Percentiles rank a stretch among this genome's conserved stretches.
phyloP scores from a whole-genome alignment of 2,113 vertebrate species.

The Actinemys pallida region DNA sequence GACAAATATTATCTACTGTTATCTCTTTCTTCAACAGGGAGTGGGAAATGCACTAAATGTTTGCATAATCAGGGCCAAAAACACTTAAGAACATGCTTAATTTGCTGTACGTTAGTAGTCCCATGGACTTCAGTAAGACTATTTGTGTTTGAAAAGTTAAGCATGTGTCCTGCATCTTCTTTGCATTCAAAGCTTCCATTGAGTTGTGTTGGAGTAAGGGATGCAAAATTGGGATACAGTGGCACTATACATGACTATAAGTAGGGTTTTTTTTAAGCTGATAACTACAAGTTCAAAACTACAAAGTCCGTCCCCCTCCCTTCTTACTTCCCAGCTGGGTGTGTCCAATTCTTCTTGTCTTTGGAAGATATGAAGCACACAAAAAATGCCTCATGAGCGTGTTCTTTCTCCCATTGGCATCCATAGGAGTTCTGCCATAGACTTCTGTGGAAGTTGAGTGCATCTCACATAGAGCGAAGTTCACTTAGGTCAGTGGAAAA shows the following conservation, averaged over 20 bases:
- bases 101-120: neutral
- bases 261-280: too few relatives aligned
- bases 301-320: neutral
- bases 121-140: neutral
- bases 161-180: neutral
- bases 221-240: neutral
- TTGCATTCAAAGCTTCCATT: accelerated
- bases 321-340: accelerated
- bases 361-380: neutral
- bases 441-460: neutral
- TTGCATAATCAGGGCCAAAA: neutral
- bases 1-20: neutral
- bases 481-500: neutral
- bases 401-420: neutral
- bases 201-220: neutral
- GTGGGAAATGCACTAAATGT: neutral
- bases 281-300: too few relatives aligned
- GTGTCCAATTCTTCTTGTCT: neutral
- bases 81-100: neutral
- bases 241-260: too few relatives aligned
- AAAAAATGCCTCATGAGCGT: neutral
- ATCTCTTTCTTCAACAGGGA: neutral
- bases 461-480: neutral
- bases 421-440: neutral
- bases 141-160: neutral